Evolutionary conservation across 2,888 invertebrate species (phyloP).

Genomic region (Aethes cnicana): DNA sequence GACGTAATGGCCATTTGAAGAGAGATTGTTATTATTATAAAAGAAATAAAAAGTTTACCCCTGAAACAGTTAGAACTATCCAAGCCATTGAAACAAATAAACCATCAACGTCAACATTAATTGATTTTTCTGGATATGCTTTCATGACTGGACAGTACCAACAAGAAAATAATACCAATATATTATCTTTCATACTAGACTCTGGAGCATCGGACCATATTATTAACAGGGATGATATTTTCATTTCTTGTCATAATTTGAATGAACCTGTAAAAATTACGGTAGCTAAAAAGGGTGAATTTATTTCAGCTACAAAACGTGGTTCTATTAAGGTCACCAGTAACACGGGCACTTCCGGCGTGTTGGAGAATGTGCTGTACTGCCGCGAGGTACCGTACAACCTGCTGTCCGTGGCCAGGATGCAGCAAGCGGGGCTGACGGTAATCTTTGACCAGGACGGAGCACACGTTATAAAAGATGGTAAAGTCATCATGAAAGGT

Average conservation of each 20-base stretch:
- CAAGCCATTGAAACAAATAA: no score
- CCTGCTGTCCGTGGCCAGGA: no score
- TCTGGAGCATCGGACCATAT: constrained; percentile 38
- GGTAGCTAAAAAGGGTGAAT: constrained; percentile 42
- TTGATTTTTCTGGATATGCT: no score
- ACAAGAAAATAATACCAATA: not conserved
- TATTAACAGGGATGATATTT: constrained; percentile 36
- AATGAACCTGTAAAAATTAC: constrained; percentile 42
- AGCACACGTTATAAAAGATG: no score
- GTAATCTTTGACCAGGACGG: no score
- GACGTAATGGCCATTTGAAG: no score
- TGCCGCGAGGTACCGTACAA: constrained; percentile 46
- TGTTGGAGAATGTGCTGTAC: constrained; percentile 38
- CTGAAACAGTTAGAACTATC: no score
- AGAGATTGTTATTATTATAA: no score
- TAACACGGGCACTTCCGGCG: constrained; percentile 36
- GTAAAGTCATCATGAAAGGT: no score
- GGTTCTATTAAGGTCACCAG: constrained; percentile 43
- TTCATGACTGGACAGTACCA: constrained; percentile 33
- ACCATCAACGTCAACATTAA: no score
- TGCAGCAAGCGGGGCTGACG: no score
- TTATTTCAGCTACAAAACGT: constrained; percentile 43
- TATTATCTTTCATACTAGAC: constrained; percentile 33
- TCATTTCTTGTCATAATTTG: constrained; percentile 33
- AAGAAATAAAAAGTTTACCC: no score